These are phyloP conservation scores for Lepus europaeus DNA, from an alignment of 2,113 vertebrate genomes.

Conservation along the genomic window DNA sequence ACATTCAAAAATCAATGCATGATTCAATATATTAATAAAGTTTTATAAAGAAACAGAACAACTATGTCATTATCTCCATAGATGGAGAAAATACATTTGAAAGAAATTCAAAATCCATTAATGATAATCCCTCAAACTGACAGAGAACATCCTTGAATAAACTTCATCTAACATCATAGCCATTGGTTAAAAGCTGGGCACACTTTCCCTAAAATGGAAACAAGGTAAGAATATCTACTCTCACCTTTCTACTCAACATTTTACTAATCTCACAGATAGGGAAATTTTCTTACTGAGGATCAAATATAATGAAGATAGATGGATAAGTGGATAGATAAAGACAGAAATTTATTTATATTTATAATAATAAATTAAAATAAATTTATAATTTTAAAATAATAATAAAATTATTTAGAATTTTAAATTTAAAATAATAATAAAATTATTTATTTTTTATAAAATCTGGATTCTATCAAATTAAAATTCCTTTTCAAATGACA, in stretches of 20 bases:
- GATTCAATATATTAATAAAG: not conserved
- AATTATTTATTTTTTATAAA: not conserved
- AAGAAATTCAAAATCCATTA: not conserved
- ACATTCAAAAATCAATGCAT: not conserved
- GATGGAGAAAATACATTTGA: not conserved
- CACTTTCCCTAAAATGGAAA: not conserved
- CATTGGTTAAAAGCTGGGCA: not conserved
- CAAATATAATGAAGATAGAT: not conserved
- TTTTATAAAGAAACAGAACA: not conserved
- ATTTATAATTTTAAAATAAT: not conserved
- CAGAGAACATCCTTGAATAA: not conserved
- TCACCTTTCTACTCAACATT: not conserved
- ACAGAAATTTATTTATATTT: not conserved
- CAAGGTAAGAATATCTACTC: not conserved
- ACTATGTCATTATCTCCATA: not conserved
- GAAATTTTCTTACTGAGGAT: not conserved
- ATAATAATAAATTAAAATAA: no score
- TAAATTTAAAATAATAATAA: not conserved
- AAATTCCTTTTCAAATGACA: not conserved
- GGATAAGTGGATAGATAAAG: not conserved
- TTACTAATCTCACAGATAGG: not conserved
- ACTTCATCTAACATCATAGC: not conserved
- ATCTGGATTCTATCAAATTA: not conserved
- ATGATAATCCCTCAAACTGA: not conserved
- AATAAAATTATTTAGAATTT: no score